phyloP scores from a whole-genome alignment of 1,140 invertebrate species.

The Bombus pyrosoma region DNA sequence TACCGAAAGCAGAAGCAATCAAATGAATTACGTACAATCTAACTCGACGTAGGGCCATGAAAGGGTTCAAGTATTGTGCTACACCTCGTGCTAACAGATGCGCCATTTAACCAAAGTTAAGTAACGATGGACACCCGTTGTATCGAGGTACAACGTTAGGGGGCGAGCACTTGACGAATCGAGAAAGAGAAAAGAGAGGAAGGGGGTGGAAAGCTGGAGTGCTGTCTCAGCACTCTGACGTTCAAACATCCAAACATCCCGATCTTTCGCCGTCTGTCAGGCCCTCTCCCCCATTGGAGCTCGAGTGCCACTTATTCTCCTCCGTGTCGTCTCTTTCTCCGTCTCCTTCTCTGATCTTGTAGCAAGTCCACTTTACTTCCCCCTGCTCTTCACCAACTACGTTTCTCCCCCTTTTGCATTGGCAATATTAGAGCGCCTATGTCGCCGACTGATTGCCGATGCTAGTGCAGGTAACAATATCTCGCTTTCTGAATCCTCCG shows the following conservation, averaged over 20 bases:
- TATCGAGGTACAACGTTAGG: slow-evolving; percentile 35
- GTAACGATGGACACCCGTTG: slow-evolving; percentile 61
- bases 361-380: slow-evolving; percentile 49
- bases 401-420: slow-evolving; percentile 27
- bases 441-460: slow-evolving; percentile 48
- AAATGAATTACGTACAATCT: no score
- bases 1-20: no score
- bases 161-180: slow-evolving; percentile 52
- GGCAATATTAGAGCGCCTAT: slow-evolving; percentile 55
- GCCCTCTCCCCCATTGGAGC: slow-evolving; percentile 46
- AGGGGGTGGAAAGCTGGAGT: slow-evolving; percentile 66
- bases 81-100: neutral
- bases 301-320: slow-evolving; percentile 78
- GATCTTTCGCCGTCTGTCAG: slow-evolving; percentile 80
- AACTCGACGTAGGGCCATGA: no score
- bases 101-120: slow-evolving; percentile 8
- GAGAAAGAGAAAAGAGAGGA: neutral
- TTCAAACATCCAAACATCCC: slow-evolving; percentile 82
- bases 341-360: slow-evolving; percentile 60
- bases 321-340: slow-evolving; percentile 57
- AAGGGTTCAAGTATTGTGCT: no score
- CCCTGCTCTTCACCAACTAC: slow-evolving; percentile 38
- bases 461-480: slow-evolving; percentile 51
- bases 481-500: slow-evolving; percentile 8
- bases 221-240: slow-evolving; percentile 79